phyloP scores from a whole-genome alignment of 2,113 vertebrate genomes.

The Canis aureus region DNA sequence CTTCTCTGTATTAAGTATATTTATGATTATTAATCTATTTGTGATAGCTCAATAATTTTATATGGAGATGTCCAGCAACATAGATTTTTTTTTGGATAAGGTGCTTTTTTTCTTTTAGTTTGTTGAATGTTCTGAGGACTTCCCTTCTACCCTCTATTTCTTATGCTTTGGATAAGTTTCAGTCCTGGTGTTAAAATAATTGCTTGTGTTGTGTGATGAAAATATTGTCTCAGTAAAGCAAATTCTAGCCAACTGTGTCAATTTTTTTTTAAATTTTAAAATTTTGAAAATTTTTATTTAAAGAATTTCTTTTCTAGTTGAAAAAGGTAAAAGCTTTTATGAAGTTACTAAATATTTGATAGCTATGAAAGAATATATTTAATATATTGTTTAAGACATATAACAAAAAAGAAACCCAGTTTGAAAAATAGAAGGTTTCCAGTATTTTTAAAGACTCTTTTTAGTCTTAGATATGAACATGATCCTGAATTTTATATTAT shows the following conservation, averaged over 20 bases:
- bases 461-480: background rate
- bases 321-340: constrained; percentile 2
- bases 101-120: background rate
- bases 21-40: background rate
- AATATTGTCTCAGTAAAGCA: background rate
- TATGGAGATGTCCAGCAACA: background rate
- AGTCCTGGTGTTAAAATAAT: constrained; percentile 12
- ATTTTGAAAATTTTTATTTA: constrained; percentile 42
- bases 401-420: background rate
- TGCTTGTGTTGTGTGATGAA: background rate
- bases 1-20: background rate
- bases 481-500: background rate
- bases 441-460: background rate
- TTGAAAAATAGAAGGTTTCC: background rate
- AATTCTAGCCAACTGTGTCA: background rate
- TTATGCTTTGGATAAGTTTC: background rate
- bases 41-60: background rate
- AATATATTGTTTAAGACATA: background rate
- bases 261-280: background rate
- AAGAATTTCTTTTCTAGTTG: background rate
- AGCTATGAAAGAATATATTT: background rate
- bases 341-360: constrained; percentile 2
- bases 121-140: background rate
- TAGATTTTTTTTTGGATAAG: background rate
- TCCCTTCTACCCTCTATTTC: background rate